Evolutionary conservation across 2,888 invertebrate species (phyloP).

Genomic region (Stenichneumon culpator): DNA sequence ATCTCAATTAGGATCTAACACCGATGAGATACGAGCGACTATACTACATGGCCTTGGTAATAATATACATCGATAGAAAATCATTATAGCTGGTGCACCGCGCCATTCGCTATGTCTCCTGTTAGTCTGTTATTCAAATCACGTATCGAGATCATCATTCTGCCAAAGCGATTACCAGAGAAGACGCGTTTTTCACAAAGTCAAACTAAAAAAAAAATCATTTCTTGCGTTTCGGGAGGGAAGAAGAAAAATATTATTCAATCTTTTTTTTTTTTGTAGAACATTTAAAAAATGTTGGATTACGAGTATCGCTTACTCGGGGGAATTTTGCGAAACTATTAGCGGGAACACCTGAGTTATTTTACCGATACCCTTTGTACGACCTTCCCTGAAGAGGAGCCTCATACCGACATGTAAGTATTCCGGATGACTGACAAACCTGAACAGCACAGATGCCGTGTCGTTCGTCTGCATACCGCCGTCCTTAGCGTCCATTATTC

Average conservation of each 20-base stretch:
- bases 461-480: conserved; percentile 93
- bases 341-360: conserved; percentile 91
- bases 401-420: conserved; percentile 93
- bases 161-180: not conserved
- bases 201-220: conserved; percentile 40
- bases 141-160: not conserved
- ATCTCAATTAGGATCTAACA: conserved; percentile 19
- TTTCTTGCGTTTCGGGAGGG: conserved; percentile 1
- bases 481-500: conserved; percentile 89
- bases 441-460: conserved; percentile 94
- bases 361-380: conserved; percentile 94
- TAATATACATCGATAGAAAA: conserved; percentile 19
- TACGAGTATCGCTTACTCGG: conserved; percentile 1
- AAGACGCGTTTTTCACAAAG: conserved; percentile 1
- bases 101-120: not conserved
- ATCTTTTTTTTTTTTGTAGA: conserved; percentile 16
- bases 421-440: conserved; percentile 96
- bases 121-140: conserved; percentile 3
- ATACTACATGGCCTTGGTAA: not conserved
- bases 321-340: conserved; percentile 71
- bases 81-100: not conserved
- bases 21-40: conserved; percentile 5
- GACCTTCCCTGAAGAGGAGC: conserved; percentile 93
- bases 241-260: conserved; percentile 27
- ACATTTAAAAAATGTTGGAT: not conserved